phyloP scores from a whole-genome alignment of 2,797 vertebrate species.

The Squalus acanthias region DNA sequence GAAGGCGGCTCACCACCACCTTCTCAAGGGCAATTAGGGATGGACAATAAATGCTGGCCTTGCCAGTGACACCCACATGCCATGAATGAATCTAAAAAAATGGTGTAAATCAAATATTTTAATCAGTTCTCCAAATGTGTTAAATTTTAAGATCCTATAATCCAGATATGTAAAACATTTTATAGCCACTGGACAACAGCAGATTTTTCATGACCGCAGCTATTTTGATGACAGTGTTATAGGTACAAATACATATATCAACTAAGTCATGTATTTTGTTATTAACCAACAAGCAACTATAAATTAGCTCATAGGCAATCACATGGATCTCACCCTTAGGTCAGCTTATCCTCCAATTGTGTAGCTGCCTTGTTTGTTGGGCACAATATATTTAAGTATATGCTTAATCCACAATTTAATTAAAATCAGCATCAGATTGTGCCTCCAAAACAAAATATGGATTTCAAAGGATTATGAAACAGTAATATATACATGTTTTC shows the following conservation, averaged over 20 bases:
- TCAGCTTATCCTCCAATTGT: neutral
- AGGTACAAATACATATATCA: neutral
- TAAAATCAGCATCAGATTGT: neutral
- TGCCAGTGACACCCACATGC: too few relatives aligned
- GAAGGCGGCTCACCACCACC: too few relatives aligned
- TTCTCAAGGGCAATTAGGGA: too few relatives aligned
- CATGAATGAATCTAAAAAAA: too few relatives aligned
- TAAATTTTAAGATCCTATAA: neutral
- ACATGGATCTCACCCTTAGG: neutral
- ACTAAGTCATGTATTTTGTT: too few relatives aligned
- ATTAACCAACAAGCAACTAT: neutral
- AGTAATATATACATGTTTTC: neutral
- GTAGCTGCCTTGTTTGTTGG: neutral
- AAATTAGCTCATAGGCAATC: neutral
- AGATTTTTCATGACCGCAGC: neutral
- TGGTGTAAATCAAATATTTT: neutral
- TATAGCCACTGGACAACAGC: neutral
- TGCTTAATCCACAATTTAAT: neutral
- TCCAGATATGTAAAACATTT: neutral
- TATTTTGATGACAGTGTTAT: neutral
- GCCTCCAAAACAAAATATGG: neutral
- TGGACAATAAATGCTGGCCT: too few relatives aligned
- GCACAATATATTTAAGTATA: neutral
- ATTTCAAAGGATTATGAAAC: neutral
- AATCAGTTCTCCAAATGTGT: neutral